Conservation (phyloP, 2,888 invertebrate species). For the Neria commutata region DNA sequence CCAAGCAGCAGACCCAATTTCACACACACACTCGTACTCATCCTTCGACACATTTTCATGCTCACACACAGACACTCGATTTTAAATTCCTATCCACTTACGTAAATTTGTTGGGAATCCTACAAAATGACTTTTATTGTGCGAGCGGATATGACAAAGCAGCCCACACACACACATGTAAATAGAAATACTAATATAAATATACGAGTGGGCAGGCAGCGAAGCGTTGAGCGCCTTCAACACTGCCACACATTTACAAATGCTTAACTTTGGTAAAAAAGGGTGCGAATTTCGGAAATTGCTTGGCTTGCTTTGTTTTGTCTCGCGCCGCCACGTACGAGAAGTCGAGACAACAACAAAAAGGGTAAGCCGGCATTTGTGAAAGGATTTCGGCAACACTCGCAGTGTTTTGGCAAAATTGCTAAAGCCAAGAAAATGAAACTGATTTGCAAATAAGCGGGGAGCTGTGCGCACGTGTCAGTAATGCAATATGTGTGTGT, state of each 20-base stretch:
- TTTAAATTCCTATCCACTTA: not conserved
- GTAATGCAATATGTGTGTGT: too few relatives aligned
- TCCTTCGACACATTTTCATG: not conserved
- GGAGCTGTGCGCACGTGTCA: too few relatives aligned
- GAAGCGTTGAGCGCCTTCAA: not conserved
- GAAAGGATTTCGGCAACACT: slow-evolving; percentile 1
- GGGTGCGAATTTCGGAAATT: not conserved
- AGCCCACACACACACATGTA: not conserved
- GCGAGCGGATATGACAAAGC: not conserved
- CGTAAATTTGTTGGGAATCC: not conserved
- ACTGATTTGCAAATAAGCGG: slow-evolving; percentile 5
- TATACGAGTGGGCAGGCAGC: not conserved
- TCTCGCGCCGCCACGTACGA: too few relatives aligned
- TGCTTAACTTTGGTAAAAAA: not conserved
- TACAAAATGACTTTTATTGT: too few relatives aligned
- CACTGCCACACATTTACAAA: not conserved
- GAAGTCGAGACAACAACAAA: too few relatives aligned
- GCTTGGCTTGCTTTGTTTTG: too few relatives aligned
- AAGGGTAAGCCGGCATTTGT: not conserved
- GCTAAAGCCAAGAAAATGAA: slow-evolving; percentile 7
- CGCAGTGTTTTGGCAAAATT: not conserved
- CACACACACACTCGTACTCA: not conserved
- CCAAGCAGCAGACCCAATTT: too few relatives aligned
- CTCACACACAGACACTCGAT: not conserved
- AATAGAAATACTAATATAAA: not conserved